phyloP scores from a whole-genome alignment of 2,797 vertebrate species.

The Cottoperca gobio region DNA sequence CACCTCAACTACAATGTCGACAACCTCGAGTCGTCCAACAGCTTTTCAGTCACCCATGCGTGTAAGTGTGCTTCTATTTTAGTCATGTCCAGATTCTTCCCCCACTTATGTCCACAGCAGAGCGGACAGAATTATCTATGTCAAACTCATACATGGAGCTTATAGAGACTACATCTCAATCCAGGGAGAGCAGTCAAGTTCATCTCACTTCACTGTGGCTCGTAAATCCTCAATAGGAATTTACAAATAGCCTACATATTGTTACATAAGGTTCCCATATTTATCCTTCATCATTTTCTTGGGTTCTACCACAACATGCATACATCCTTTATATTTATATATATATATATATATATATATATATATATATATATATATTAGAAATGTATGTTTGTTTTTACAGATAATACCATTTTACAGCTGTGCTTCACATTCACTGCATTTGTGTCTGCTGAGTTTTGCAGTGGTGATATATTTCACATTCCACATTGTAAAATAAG shows the following conservation, averaged over 20 bases:
- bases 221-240: conserved; percentile 26
- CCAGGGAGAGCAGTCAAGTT: conserved; percentile 40
- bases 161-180: conserved; percentile 46
- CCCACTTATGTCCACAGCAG: conserved; percentile 39
- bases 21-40: conserved; percentile 99
- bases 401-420: background rate
- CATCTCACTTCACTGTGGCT: conserved; percentile 27
- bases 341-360: too few relatives aligned
- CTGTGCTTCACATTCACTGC: background rate
- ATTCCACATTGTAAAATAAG: conserved; percentile 52
- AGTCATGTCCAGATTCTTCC: conserved; percentile 43
- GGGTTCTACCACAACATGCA: background rate
- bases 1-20: conserved; percentile 99
- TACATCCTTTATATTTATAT: too few relatives aligned
- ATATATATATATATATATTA: too few relatives aligned
- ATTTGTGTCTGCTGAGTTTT: background rate
- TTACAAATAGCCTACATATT: background rate
- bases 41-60: conserved; percentile 99
- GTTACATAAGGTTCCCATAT: background rate
- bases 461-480: conserved; percentile 6
- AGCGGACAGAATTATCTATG: conserved; percentile 63
- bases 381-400: background rate
- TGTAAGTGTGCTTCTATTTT: conserved; percentile 90
- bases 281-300: background rate
- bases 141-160: conserved; percentile 47